Percentiles rank a stretch among this genome's conserved stretches.
Evolutionary conservation across 2,113 vertebrate genomes (phyloP).

Genomic region (Parus major): DNA sequence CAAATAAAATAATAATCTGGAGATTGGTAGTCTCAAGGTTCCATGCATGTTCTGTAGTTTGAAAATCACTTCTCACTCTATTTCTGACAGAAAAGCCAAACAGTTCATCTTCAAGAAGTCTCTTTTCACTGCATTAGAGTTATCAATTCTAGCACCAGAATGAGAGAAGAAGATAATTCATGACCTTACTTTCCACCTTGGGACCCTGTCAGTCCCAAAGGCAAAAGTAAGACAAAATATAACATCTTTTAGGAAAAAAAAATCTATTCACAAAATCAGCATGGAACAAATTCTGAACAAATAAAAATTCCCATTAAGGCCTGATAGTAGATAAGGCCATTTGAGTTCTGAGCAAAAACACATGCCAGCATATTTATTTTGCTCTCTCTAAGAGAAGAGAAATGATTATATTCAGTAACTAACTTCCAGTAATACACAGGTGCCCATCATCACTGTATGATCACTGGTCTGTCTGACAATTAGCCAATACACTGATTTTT

Average conservation of each 20-base stretch:
- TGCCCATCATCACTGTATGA: not conserved
- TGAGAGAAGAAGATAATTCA: not conserved
- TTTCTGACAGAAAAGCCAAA: not conserved
- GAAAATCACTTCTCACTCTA: not conserved
- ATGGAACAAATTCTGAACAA: not conserved
- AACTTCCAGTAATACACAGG: not conserved
- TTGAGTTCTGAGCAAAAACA: not conserved
- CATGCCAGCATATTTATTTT: not conserved
- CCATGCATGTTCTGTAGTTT: not conserved
- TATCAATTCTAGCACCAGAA: not conserved
- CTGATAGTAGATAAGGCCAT: not conserved
- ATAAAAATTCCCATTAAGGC: not conserved
- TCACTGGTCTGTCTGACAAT: conserved; percentile 6
- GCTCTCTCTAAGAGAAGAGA: not conserved
- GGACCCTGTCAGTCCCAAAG: not conserved
- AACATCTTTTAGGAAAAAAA: not conserved
- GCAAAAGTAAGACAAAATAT: not conserved
- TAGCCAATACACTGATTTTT: conserved; percentile 24
- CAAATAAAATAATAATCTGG: not conserved
- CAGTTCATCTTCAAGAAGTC: not conserved
- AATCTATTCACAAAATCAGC: not conserved
- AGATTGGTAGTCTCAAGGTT: not conserved
- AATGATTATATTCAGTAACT: not conserved
- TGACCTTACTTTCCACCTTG: not conserved
- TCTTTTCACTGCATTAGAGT: not conserved